phyloP scores from a whole-genome alignment of 2,113 vertebrate species.

The Pedetes capensis region DNA sequence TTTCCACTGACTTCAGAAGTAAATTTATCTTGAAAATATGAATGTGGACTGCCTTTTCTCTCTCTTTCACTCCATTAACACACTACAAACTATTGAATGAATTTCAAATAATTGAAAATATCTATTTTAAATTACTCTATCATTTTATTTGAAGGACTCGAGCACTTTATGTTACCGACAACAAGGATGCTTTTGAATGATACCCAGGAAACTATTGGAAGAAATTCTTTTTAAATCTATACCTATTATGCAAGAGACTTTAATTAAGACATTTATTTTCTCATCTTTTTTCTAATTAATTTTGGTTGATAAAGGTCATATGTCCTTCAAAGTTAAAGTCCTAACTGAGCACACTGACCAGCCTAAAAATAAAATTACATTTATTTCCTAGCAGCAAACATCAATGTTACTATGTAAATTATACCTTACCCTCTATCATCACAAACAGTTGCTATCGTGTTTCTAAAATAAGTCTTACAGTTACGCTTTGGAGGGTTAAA shows the following conservation, averaged over 20 bases:
- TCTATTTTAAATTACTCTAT: conserved; percentile 85
- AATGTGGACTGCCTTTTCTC: conserved; percentile 86
- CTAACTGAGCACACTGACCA: conserved; percentile 72
- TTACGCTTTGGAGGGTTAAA: background rate
- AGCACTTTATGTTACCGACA: conserved; percentile 81
- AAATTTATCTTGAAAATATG: conserved; percentile 82
- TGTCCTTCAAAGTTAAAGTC: conserved; percentile 79
- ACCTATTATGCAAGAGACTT: conserved; percentile 79
- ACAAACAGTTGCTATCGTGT: conserved; percentile 49
- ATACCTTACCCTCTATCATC: conserved; percentile 44
- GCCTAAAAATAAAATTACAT: conserved; percentile 56
- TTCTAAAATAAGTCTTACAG: conserved; percentile 43
- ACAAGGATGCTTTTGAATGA: conserved; percentile 80
- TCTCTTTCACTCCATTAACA: conserved; percentile 80
- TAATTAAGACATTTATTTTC: conserved; percentile 83
- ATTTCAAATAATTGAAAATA: conserved; percentile 83
- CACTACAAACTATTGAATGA: conserved; percentile 78
- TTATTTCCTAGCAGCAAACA: conserved; percentile 67
- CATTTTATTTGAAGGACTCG: conserved; percentile 82
- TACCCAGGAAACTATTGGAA: conserved; percentile 80
- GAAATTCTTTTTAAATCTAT: conserved; percentile 82
- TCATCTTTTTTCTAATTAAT: conserved; percentile 61
- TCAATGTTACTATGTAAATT: conserved; percentile 58
- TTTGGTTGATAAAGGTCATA: conserved; percentile 59
- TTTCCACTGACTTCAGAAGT: conserved; percentile 74